Conservation (phyloP, 2,113 vertebrate species). For the Chaetura pelagica region DNA sequence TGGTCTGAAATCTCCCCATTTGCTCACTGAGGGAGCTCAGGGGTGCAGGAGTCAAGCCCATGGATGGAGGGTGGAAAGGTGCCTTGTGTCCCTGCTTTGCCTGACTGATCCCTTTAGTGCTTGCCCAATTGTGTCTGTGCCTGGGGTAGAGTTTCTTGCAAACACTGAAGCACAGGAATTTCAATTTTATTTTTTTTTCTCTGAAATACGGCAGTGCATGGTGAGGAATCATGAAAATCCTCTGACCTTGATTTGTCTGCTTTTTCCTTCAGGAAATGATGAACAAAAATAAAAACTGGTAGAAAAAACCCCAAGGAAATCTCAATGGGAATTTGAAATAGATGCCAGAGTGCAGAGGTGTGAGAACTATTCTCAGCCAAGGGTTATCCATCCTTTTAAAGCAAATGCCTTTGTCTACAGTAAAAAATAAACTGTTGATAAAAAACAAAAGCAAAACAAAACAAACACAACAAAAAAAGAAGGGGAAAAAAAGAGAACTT, state of each 20-base stretch:
- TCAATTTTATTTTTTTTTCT: not conserved
- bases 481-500: not conserved
- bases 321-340: not conserved
- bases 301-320: not conserved
- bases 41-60: not conserved
- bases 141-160: accelerated
- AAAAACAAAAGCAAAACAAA: not conserved
- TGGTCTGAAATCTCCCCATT: not conserved
- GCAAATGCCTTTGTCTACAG: not conserved
- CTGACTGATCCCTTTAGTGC: not conserved
- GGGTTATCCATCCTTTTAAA: not conserved
- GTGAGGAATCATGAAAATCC: not conserved
- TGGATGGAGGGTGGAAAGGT: not conserved
- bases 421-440: not conserved
- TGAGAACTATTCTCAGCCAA: not conserved
- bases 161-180: not conserved
- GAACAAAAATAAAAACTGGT: not conserved
- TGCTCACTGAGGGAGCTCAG: not conserved
- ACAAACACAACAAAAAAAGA: not conserved
- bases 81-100: accelerated
- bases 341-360: not conserved
- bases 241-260: not conserved
- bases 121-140: accelerated
- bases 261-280: not conserved
- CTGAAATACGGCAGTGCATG: not conserved